These are phyloP conservation scores for Drosophila algonquin DNA, from an alignment of 2,888 invertebrate species.

Conservation along the genomic window DNA sequence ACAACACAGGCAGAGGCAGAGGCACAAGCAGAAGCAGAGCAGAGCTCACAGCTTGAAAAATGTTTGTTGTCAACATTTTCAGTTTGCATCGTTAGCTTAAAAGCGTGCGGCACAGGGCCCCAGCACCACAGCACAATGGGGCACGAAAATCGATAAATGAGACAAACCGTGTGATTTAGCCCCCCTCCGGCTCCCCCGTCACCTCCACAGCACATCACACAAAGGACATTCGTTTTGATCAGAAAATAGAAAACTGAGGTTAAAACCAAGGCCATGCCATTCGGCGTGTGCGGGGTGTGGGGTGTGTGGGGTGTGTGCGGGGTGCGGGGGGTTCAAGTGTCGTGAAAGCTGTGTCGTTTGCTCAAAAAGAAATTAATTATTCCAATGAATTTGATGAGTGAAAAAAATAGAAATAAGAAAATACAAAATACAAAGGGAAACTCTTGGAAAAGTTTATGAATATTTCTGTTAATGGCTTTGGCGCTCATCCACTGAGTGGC, in stretches of 20 bases:
- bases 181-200: conserved; percentile 29
- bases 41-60: conserved; percentile 78
- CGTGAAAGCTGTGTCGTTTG: conserved; percentile 28
- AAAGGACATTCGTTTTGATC: conserved; percentile 49
- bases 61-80: conserved; percentile 81
- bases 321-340: conserved; percentile 32
- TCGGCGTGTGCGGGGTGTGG: conserved; percentile 2
- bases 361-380: conserved; percentile 44
- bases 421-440: conserved; percentile 8
- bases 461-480: conserved; percentile 41
- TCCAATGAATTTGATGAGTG: conserved; percentile 37
- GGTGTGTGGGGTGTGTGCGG: too few species aligned
- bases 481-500: conserved; percentile 1
- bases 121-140: conserved; percentile 57
- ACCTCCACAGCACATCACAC: conserved; percentile 16
- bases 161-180: conserved; percentile 50
- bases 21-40: conserved; percentile 4
- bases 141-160: conserved; percentile 68
- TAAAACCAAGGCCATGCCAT: conserved; percentile 36
- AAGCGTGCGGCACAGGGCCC: conserved; percentile 54
- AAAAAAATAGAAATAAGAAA: background rate
- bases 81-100: conserved; percentile 80
- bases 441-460: conserved; percentile 38
- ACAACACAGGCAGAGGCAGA: conserved; percentile 36
- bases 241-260: conserved; percentile 47